Base-by-base conservation (phyloP, 2,797 vertebrate genomes). In the Enoplosus armatus region DNA sequence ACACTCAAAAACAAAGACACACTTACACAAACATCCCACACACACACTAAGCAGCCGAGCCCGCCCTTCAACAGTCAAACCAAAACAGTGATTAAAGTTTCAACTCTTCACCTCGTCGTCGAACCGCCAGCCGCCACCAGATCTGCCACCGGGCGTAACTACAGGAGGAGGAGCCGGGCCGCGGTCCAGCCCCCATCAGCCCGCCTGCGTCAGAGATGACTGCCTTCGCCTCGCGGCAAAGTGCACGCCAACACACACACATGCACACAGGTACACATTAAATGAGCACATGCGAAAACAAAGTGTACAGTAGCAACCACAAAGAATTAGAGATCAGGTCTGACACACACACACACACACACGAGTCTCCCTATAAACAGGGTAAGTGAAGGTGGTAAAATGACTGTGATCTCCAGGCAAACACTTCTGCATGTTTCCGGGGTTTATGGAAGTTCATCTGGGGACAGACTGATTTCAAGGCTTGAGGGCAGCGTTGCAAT, bases 41-140 rank as follows among this genome's bases (percentile, higher is more conserved):
- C 35, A 67, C 67, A 50, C 64, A 50, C 47, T 0, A 1, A 50
- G 35, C 51, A n/a, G n/a, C 39, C 11, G 20, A n/a, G 41, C 33
- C 54, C 14, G 22, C 62, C 69, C 26, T 50, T 66, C 41, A 58
- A 41, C 45, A 18, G 37, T 8, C 8, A 6, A 79, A 82, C 41
- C 74, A 90, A 90, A 92, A 88, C 86, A 85, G 74, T 54, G 24
- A 89, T 88, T 87, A 86, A 27, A 83, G 71, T 4, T 91, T 90
- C 68, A 89, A 87, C 92, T 90, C 72, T 88, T 93, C 88, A 90
- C 87, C 90, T 84, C 64, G 2, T 31, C 26, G 10, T 63, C 71
- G 61, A 88, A 83, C 60, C 66, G 29, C 41, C 48, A 72, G 80
- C 64, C 7, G 41, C 37, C 4, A 73, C 72, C 80, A 72, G 82